phyloP scores from a whole-genome alignment of 2,113 vertebrate genomes.

The Limanda limanda region DNA sequence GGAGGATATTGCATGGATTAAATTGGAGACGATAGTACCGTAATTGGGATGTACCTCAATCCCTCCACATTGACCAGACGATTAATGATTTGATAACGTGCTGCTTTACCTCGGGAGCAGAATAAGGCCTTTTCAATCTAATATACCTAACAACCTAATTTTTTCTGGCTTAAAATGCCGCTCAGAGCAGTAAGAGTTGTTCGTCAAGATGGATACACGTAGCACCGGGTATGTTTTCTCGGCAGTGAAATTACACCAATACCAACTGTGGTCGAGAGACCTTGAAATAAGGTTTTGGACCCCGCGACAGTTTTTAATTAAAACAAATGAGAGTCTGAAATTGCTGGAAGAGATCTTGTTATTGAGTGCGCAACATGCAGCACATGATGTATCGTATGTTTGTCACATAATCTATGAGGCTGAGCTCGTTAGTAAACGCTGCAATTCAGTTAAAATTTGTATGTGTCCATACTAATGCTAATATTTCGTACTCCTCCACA shows the following conservation, averaged over 20 bases:
- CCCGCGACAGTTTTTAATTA: conserved; percentile 8
- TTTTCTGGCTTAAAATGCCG: conserved; percentile 6
- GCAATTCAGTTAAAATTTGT: no score
- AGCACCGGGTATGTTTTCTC: not conserved
- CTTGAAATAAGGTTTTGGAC: conserved; percentile 25
- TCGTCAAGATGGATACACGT: conserved; percentile 22
- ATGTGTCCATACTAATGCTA: no score
- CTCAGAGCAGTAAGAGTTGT: conserved; percentile 1
- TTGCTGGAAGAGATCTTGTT: not conserved
- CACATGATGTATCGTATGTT: conserved; percentile 1
- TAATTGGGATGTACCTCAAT: conserved; percentile 43
- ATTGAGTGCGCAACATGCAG: not conserved
- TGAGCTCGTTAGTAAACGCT: not conserved
- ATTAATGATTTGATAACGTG: conserved; percentile 56
- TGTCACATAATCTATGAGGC: not conserved
- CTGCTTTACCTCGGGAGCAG: conserved; percentile 28
- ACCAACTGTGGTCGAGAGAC: conserved; percentile 24
- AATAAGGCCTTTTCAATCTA: conserved; percentile 22
- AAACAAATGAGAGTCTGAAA: conserved; percentile 27
- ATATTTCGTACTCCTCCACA: no score
- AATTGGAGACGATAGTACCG: conserved; percentile 11
- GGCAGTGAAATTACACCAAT: conserved; percentile 21
- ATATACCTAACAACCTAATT: conserved; percentile 35
- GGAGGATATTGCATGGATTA: conserved; percentile 11
- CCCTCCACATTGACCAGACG: conserved; percentile 30